Conservation (phyloP, 2,888 invertebrate genomes). For the Archaeoteleia sp. region DNA sequence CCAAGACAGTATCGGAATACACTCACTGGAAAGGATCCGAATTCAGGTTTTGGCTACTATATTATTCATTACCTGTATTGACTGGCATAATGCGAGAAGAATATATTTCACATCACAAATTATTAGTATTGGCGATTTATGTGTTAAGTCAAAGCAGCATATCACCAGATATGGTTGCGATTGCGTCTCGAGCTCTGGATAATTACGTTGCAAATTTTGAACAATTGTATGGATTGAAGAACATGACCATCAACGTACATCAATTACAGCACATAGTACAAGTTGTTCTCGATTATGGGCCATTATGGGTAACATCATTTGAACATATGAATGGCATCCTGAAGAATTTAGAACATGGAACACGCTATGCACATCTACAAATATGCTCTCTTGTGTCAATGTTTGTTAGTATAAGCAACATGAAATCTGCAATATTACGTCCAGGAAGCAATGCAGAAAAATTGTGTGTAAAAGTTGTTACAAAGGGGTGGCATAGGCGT, state of each 20-base stretch:
- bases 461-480: slow-evolving; percentile 13
- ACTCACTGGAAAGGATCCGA: slow-evolving; percentile 42
- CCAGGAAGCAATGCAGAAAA: slow-evolving; percentile 9
- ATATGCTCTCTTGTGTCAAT: slow-evolving; percentile 26
- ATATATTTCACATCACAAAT: slow-evolving; percentile 42
- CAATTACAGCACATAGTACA: slow-evolving; percentile 31
- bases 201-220: slow-evolving; percentile 37
- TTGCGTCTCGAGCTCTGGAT: slow-evolving; percentile 26
- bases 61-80: slow-evolving; percentile 38
- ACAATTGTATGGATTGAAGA: slow-evolving; percentile 25
- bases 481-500: neutral
- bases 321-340: slow-evolving; percentile 46
- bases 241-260: slow-evolving; percentile 43
- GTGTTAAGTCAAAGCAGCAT: slow-evolving; percentile 23
- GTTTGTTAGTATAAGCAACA: slow-evolving; percentile 14
- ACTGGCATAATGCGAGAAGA: slow-evolving; percentile 21
- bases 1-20: slow-evolving; percentile 27
- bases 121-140: slow-evolving; percentile 38
- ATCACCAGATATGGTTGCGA: slow-evolving; percentile 25
- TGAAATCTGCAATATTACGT: slow-evolving; percentile 23
- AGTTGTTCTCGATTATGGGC: slow-evolving; percentile 30
- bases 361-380: slow-evolving; percentile 35
- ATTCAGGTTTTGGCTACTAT: slow-evolving; percentile 33
- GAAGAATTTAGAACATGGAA: slow-evolving; percentile 30
- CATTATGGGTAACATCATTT: slow-evolving; percentile 32